phyloP scores from a whole-genome alignment of 2,113 vertebrate genomes.

The Parus major region DNA sequence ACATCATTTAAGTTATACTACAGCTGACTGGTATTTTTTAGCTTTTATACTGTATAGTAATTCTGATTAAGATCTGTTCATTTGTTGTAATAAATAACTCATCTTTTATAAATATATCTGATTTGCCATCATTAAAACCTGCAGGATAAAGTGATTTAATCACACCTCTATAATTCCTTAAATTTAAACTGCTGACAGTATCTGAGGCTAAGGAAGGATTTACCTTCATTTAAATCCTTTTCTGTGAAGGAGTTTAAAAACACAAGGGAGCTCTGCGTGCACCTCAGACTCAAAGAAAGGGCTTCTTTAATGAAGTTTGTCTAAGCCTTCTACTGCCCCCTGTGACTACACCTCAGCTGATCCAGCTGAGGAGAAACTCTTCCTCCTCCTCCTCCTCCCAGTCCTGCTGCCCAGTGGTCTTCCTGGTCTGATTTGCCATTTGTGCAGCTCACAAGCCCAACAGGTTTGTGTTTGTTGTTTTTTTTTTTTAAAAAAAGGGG shows the following conservation, averaged over 20 bases:
- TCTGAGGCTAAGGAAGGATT: neutral
- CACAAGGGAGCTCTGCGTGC: neutral
- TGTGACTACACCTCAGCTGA: neutral
- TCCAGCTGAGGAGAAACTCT: neutral
- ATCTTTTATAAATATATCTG: neutral
- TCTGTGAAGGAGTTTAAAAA: neutral
- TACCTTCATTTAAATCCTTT: neutral
- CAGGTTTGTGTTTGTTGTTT: rapidly evolving
- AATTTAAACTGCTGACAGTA: neutral
- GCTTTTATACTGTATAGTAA: neutral
- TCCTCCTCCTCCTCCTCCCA: neutral
- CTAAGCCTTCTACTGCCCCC: neutral
- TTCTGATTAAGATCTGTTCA: neutral
- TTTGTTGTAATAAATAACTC: neutral
- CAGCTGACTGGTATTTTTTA: neutral
- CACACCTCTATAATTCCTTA: neutral
- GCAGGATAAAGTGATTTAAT: neutral
- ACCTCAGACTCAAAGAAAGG: neutral
- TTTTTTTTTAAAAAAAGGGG: too few relatives aligned
- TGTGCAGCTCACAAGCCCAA: neutral
- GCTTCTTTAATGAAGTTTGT: neutral
- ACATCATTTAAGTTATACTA: neutral
- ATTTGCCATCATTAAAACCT: neutral
- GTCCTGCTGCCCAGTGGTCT: neutral
- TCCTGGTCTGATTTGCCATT: neutral